A percentile compares a stretch with the other conserved stretches of the same genome.
Conservation (phyloP, 2,113 vertebrate species). For the Rostratula benghalensis region DNA sequence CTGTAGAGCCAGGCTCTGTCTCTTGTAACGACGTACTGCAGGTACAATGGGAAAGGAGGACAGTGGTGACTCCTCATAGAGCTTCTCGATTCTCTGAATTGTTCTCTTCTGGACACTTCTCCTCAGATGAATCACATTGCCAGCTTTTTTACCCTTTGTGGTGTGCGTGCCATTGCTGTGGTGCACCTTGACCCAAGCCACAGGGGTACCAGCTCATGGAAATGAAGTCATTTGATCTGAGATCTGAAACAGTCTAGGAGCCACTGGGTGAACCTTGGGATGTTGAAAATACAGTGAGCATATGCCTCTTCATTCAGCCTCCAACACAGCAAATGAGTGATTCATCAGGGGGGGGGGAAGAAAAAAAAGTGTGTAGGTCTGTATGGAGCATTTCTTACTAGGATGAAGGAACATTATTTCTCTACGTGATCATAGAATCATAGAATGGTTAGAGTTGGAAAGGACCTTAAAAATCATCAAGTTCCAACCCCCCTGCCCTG, state of each 20-base stretch:
- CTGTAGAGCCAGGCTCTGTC: neutral
- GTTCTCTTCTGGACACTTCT: neutral
- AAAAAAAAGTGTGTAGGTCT: neutral
- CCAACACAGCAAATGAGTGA: neutral
- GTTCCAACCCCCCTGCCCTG: no score
- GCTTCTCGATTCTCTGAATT: neutral
- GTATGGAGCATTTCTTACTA: neutral
- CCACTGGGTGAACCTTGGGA: neutral
- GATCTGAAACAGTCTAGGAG: neutral
- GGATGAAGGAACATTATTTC: neutral
- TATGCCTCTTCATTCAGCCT: neutral
- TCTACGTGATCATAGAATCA: neutral
- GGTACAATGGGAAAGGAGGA: neutral
- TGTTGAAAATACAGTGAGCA: neutral
- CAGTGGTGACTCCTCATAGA: neutral
- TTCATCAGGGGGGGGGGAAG: neutral
- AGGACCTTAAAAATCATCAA: no score
- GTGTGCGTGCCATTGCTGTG: neutral
- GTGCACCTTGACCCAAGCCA: neutral
- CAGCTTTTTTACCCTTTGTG: neutral
- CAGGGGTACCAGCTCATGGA: neutral
- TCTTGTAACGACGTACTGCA: neutral
- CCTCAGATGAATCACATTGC: neutral
- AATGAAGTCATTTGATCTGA: neutral
- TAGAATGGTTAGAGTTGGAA: no score